Evolutionary conservation across 2,888 invertebrate species (phyloP).

Genomic region (Acleris laterana): DNA sequence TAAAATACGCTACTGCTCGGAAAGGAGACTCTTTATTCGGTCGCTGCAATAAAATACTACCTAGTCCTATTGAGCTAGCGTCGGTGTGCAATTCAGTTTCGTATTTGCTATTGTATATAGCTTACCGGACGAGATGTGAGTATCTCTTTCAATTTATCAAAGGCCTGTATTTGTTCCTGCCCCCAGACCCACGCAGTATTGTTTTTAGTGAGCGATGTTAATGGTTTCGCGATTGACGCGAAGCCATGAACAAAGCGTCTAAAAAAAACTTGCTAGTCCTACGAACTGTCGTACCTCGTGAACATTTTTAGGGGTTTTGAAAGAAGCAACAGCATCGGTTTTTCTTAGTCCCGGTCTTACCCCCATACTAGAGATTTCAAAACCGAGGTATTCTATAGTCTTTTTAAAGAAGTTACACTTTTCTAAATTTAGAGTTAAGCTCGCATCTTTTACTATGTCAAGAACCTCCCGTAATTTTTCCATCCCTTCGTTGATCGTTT

Average conservation of each 20-base stretch:
- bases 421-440: conserved; percentile 27
- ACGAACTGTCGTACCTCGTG: conserved; percentile 27
- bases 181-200: neutral
- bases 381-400: conserved; percentile 22
- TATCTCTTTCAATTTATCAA: neutral
- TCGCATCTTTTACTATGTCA: conserved; percentile 8
- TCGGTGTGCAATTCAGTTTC: too few relatives aligned
- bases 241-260: neutral
- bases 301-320: conserved; percentile 20
- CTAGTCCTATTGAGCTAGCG: neutral
- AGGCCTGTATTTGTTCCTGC: neutral
- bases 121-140: neutral
- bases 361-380: conserved; percentile 18
- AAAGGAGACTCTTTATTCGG: neutral
- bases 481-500: conserved; percentile 23
- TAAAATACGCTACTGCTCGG: conserved; percentile 4
- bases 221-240: neutral
- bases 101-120: neutral
- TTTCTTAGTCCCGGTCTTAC: conserved; percentile 22
- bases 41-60: neutral
- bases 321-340: conserved; percentile 21
- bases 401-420: conserved; percentile 36
- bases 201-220: neutral
- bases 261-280: neutral
- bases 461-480: conserved; percentile 6